Base-by-base conservation (phyloP, 2,888 invertebrate genomes). In the Phyto melanocephala region DNA sequence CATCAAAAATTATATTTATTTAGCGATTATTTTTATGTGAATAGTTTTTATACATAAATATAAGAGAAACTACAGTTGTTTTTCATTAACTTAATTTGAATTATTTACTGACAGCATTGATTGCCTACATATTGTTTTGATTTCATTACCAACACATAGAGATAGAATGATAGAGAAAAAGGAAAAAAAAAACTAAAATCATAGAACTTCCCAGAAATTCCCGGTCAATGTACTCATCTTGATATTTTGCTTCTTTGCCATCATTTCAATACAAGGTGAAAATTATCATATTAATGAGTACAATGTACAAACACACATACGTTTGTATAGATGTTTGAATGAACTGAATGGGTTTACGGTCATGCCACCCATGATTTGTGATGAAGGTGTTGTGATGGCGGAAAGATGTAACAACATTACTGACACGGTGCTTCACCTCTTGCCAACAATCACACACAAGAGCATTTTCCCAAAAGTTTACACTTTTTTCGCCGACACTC, bases 161-260 rank as follows among this genome's bases (percentile, higher is more conserved):
- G 3, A 22, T 10, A 8, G 11, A 50, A 24, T 6, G 11, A 8
- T 8, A 37, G 7, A 6, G 28, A 28, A 28, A 28, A 35, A 10
- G 28, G 35, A 17, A 35, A 37, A 47, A 8, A 62, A 71, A 65
- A 11, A 3, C n/a, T 28, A 28, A 28, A 72, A 72, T 45, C 22
- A 17, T 65, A 72, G 17, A 13, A 22, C 33, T 65, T 42, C n/a
- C 28, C 58, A 17, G 42, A 50, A 58, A 50, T 47, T 54, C 17
- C 20, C 56, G 35, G 47, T 28, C 62, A 75, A 40, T 58, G 40
- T 28, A 17, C 70, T 7, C 45, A 35, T 54, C 20, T 3, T 65
- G 35, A 50, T 15, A 50, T 33, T 37, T 28, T 47, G 15, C 22
- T 58, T 65, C 22, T 40, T 40, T 52, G 7, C 2, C 37, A 22